These are phyloP conservation scores for Exephanes ischioxanthus DNA, from an alignment of 2,888 invertebrate genomes.

Conservation along the genomic window DNA sequence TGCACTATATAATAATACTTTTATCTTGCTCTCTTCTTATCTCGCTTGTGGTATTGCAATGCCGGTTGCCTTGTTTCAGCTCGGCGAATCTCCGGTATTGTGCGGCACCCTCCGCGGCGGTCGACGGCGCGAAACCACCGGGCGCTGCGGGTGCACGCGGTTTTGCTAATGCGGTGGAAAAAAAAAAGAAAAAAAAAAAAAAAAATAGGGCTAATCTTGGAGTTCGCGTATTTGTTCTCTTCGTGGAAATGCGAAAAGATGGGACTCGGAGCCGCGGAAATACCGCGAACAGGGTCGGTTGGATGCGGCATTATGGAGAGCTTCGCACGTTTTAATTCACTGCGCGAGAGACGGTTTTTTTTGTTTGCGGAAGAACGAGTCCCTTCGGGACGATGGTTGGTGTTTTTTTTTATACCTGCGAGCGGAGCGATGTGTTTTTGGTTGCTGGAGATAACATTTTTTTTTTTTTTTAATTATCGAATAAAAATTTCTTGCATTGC, in stretches of 20 bases:
- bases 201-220: constrained; percentile 41
- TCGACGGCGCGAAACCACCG: constrained; percentile 27
- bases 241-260: constrained; percentile 5
- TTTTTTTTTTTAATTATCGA: too few species aligned
- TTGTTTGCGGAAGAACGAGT: too few species aligned
- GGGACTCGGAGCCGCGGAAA: not conserved
- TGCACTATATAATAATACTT: constrained; percentile 58
- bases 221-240: constrained; percentile 2
- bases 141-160: constrained; percentile 12
- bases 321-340: not conserved
- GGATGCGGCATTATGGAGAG: not conserved
- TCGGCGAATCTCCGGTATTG: constrained; percentile 20
- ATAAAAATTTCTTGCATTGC: too few species aligned
- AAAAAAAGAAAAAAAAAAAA: constrained; percentile 8
- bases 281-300: not conserved
- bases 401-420: too few species aligned
- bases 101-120: constrained; percentile 6
- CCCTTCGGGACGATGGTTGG: too few species aligned
- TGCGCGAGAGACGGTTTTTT: too few species aligned
- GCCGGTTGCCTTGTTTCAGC: constrained; percentile 52
- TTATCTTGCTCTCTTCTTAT: constrained; percentile 55
- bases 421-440: too few species aligned
- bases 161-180: constrained; percentile 2
- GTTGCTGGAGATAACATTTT: too few species aligned
- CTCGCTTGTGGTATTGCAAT: constrained; percentile 11